Percentiles rank a stretch among this genome's conserved stretches.
These are phyloP conservation scores for Drosophila subobscura DNA, from an alignment of 1,140 invertebrate genomes.

Conservation along the genomic window DNA sequence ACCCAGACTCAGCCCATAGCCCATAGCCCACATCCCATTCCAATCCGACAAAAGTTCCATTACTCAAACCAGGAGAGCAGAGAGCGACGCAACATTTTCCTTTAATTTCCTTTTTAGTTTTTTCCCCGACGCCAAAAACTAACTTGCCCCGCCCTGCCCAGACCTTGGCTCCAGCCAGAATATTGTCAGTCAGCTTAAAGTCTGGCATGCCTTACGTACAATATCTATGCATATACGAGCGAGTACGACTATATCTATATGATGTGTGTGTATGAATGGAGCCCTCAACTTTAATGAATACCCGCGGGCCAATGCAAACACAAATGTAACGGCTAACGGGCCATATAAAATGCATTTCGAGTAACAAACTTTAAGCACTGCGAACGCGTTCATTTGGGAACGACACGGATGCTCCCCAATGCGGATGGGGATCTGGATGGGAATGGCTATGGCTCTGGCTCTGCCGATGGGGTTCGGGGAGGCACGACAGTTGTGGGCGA, in stretches of 20 bases:
- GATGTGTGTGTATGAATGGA: slow-evolving; percentile 37
- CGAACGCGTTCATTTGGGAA: slow-evolving; percentile 72
- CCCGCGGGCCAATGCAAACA: slow-evolving; percentile 72
- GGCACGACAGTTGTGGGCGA: slow-evolving; percentile 26
- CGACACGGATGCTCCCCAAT: slow-evolving; percentile 23
- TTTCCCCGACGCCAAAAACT: slow-evolving; percentile 57
- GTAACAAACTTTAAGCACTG: slow-evolving; percentile 74
- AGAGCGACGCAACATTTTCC: slow-evolving; percentile 71
- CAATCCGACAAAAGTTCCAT: slow-evolving; percentile 66
- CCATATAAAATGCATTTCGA: slow-evolving; percentile 78
- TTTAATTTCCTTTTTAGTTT: slow-evolving; percentile 79
- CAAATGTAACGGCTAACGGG: slow-evolving; percentile 69
- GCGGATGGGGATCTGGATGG: neutral
- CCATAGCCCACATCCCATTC: neutral
- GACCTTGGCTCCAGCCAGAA: slow-evolving; percentile 24
- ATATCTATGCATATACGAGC: neutral
- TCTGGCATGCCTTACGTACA: slow-evolving; percentile 14
- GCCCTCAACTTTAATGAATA: slow-evolving; percentile 65
- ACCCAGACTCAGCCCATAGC: neutral
- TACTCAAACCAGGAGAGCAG: slow-evolving; percentile 61
- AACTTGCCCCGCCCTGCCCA: slow-evolving; percentile 46
- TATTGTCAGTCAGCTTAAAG: slow-evolving; percentile 75
- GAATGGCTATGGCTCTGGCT: neutral
- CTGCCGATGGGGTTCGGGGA: neutral
- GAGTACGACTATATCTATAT: too few relatives aligned